A percentile compares a stretch with the other conserved stretches of the same genome.
Evolutionary conservation across 2,113 vertebrate genomes (phyloP).

Genomic region (Pygoscelis adeliae): DNA sequence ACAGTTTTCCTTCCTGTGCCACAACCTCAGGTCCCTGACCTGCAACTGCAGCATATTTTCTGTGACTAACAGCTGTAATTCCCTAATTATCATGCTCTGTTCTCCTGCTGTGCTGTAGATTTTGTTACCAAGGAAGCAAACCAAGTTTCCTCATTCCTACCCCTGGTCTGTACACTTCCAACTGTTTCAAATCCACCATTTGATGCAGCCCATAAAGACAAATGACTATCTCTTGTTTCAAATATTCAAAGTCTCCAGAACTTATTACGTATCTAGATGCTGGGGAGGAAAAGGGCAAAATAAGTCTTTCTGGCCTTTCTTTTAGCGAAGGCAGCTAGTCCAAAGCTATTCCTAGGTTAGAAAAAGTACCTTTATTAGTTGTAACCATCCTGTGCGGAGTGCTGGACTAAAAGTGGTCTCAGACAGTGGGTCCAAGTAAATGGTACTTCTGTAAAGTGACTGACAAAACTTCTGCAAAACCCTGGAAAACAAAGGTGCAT

Average conservation of each 20-base stretch:
- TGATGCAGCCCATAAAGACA: conserved; percentile 60
- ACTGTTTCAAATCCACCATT: conserved; percentile 56
- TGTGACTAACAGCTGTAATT: conserved; percentile 79
- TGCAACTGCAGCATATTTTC: conserved; percentile 73
- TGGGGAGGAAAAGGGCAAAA: not conserved
- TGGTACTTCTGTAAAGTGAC: not conserved
- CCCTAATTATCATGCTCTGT: conserved; percentile 80
- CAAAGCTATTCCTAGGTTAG: not conserved
- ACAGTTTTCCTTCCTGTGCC: conserved; percentile 79
- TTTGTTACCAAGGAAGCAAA: conserved; percentile 74
- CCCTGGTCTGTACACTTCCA: conserved; percentile 26
- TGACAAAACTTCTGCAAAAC: not conserved
- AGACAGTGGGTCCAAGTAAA: not conserved
- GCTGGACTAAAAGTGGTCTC: not conserved
- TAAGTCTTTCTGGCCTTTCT: not conserved
- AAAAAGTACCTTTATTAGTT: not conserved
- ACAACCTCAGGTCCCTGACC: conserved; percentile 75
- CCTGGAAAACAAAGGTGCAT: not conserved
- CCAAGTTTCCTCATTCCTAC: conserved; percentile 16
- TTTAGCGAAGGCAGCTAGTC: not conserved
- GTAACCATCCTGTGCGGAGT: not conserved
- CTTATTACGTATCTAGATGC: not conserved
- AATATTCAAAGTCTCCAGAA: not conserved
- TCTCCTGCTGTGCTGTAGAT: conserved; percentile 76
- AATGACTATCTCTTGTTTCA: conserved; percentile 25